Percentiles rank a stretch among this genome's conserved stretches.
Evolutionary conservation across 2,113 vertebrate species (phyloP).

Genomic region (Eolophus roseicapilla): DNA sequence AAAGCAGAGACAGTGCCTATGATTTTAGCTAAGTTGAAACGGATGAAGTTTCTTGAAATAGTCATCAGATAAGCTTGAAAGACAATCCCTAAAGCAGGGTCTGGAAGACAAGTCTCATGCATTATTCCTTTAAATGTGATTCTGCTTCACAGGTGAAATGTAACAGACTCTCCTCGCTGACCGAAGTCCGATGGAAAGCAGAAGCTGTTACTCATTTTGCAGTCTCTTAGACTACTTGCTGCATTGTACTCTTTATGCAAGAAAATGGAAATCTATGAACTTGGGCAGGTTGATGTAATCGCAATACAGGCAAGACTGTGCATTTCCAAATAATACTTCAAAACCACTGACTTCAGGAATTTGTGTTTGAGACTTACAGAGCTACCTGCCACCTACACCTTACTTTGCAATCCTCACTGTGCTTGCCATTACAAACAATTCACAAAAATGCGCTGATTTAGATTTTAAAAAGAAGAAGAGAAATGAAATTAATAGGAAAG

Average conservation of each 20-base stretch:
- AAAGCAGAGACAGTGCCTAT: not conserved
- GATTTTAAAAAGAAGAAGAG: not conserved
- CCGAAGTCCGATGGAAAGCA: not conserved
- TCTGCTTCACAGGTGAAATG: not conserved
- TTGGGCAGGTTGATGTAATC: not conserved
- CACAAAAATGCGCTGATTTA: not conserved
- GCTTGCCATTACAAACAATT: not conserved
- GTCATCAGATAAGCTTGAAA: not conserved
- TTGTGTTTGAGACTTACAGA: not conserved
- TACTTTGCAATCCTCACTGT: not conserved
- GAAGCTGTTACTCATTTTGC: not conserved
- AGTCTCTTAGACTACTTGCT: not conserved
- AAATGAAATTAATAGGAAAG: not conserved
- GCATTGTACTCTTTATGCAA: not conserved
- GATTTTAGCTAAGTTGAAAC: not conserved
- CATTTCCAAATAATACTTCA: not conserved
- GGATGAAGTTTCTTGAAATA: not conserved
- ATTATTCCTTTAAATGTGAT: rapidly evolving
- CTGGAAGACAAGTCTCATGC: not conserved
- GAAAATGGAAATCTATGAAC: not conserved
- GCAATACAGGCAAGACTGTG: not conserved
- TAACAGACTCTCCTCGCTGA: not conserved
- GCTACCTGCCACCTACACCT: not conserved
- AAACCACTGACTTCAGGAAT: not conserved
- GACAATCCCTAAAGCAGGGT: not conserved